Conservation (phyloP, 1,140 invertebrate species). For the Rhagoletis pomonella region DNA sequence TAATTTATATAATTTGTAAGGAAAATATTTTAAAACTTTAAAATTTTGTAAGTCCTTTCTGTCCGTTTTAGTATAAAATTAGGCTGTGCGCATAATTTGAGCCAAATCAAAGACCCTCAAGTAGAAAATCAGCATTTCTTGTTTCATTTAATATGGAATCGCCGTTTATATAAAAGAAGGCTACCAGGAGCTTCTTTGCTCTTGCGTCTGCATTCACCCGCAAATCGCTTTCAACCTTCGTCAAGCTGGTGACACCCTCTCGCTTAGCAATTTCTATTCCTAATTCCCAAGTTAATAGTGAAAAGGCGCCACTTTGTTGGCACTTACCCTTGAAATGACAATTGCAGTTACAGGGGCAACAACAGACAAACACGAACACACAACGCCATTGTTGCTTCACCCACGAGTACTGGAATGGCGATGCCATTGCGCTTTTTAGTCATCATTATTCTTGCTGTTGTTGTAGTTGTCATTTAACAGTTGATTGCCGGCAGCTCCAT, state of each 20-base stretch:
- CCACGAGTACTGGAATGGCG: neutral
- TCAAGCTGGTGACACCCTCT: constrained; percentile 46
- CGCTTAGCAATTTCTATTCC: constrained; percentile 30
- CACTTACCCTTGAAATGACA: constrained; percentile 38
- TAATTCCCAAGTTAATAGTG: constrained; percentile 40
- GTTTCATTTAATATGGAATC: too few species aligned
- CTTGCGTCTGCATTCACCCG: constrained; percentile 14
- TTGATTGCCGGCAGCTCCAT: constrained; percentile 44
- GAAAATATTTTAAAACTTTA: too few species aligned
- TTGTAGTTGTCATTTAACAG: constrained; percentile 41
- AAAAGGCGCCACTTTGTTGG: neutral
- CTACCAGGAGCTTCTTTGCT: neutral
- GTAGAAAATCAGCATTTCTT: too few species aligned
- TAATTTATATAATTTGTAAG: too few species aligned
- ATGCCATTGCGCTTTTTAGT: neutral
- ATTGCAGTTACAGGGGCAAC: neutral
- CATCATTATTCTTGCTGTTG: neutral
- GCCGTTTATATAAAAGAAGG: neutral
- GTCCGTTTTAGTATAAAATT: too few species aligned
- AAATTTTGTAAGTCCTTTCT: too few species aligned
- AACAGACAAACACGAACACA: neutral
- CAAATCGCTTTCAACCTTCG: neutral
- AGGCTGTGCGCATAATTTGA: too few species aligned
- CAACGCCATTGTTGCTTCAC: neutral
- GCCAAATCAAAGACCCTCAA: too few species aligned